Percentiles rank a stretch among this genome's conserved stretches.
These are phyloP conservation scores for Drosophila aff. DNA, from an alignment of 1,140 invertebrate species.

Conservation along the genomic window DNA sequence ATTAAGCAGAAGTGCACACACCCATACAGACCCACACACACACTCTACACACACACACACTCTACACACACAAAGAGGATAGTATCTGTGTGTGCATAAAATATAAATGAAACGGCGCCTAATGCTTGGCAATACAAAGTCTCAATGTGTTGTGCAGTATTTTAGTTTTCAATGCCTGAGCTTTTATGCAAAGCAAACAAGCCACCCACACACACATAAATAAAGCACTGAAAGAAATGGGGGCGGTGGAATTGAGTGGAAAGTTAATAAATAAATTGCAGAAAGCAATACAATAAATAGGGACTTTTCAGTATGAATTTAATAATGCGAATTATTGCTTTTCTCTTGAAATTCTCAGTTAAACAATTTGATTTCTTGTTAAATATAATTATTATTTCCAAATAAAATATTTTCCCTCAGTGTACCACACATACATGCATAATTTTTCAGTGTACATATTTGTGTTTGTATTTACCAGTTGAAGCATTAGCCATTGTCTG, in stretches of 20 bases:
- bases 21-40: conserved; percentile 38
- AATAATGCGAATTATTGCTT: too few species aligned
- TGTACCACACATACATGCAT: conserved; percentile 15
- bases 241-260: background rate
- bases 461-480: conserved; percentile 75
- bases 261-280: background rate
- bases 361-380: background rate
- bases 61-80: conserved; percentile 33
- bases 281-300: too few species aligned
- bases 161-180: conserved; percentile 82
- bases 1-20: conserved; percentile 77
- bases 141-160: conserved; percentile 80
- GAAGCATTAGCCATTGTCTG: conserved; percentile 76
- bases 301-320: background rate
- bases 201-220: conserved; percentile 12
- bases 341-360: too few species aligned
- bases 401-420: background rate
- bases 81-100: conserved; percentile 67
- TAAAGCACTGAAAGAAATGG: background rate
- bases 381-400: too few species aligned
- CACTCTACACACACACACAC: conserved; percentile 26
- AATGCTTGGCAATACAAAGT: conserved; percentile 78
- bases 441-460: conserved; percentile 54
- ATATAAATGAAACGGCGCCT: conserved; percentile 80
- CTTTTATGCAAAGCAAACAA: conserved; percentile 81